phyloP scores from a whole-genome alignment of 2,113 vertebrate species.

The Phyllostomus discolor region DNA sequence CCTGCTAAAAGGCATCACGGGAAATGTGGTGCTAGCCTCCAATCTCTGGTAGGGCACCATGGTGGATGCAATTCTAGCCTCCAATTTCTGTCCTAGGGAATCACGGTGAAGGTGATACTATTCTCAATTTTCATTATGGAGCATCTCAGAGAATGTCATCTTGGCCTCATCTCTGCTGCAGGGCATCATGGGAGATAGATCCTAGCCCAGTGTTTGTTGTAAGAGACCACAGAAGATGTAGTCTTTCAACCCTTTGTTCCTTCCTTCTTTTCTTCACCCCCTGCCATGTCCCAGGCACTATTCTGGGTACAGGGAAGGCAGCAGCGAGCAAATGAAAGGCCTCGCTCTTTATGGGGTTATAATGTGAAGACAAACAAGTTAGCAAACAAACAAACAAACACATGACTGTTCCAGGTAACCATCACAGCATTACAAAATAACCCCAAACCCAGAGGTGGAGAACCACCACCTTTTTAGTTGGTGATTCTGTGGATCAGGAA shows the following conservation, averaged over 20 bases:
- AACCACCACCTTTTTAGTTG: neutral
- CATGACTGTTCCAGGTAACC: neutral
- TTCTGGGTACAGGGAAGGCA: neutral
- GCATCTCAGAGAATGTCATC: neutral
- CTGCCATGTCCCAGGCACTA: neutral
- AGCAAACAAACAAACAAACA: neutral
- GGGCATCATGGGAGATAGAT: neutral
- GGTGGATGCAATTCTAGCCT: neutral
- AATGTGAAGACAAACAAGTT: neutral
- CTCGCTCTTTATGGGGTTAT: neutral
- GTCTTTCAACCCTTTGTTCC: neutral
- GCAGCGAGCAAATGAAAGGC: neutral
- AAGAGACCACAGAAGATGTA: neutral
- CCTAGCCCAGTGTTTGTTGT: neutral
- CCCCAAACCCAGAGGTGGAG: neutral
- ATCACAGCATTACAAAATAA: neutral
- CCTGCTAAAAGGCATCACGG: neutral
- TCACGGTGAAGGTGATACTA: neutral
- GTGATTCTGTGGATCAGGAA: neutral
- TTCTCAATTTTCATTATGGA: neutral
- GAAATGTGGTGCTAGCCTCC: neutral
- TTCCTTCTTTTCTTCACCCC: neutral
- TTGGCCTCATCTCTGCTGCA: neutral
- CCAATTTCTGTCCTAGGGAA: neutral
- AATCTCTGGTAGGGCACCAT: neutral